Conservation (phyloP, 1,140 invertebrate genomes). For the Ganaspis sp. region DNA sequence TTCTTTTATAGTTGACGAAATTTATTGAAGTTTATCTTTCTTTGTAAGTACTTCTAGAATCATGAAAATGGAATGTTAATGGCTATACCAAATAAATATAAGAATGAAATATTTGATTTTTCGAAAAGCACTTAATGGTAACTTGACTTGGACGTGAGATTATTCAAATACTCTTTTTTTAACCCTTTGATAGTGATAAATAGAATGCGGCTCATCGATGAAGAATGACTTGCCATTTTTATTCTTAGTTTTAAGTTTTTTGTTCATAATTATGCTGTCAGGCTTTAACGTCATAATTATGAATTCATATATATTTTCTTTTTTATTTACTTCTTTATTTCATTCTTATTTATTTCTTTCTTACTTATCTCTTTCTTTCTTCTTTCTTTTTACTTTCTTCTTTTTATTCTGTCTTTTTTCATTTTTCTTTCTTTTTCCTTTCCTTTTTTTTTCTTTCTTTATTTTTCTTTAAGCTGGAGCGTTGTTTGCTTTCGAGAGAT, state of each 20-base stretch:
- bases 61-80: conserved; percentile 22
- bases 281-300: conserved; percentile 17
- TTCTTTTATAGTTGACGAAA: conserved; percentile 24
- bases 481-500: conserved; percentile 63
- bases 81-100: conserved; percentile 29
- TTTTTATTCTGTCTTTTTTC: too few species aligned
- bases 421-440: background rate
- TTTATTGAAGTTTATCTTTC: background rate
- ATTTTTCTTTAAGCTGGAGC: conserved; percentile 70
- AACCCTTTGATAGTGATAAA: background rate
- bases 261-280: background rate
- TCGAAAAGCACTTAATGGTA: conserved; percentile 25
- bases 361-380: too few species aligned
- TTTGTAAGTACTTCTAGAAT: conserved; percentile 27
- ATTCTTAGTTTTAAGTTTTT: too few species aligned
- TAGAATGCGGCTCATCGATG: background rate
- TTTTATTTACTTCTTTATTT: background rate
- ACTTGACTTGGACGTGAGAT: conserved; percentile 12
- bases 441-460: too few species aligned
- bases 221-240: background rate
- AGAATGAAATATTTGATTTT: conserved; percentile 23
- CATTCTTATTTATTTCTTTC: too few species aligned
- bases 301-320: background rate
- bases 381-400: too few species aligned
- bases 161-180: background rate